These are phyloP conservation scores for Enteromius unitaeniatus DNA, from an alignment of 2,797 vertebrate genomes.

Conservation along the genomic window DNA sequence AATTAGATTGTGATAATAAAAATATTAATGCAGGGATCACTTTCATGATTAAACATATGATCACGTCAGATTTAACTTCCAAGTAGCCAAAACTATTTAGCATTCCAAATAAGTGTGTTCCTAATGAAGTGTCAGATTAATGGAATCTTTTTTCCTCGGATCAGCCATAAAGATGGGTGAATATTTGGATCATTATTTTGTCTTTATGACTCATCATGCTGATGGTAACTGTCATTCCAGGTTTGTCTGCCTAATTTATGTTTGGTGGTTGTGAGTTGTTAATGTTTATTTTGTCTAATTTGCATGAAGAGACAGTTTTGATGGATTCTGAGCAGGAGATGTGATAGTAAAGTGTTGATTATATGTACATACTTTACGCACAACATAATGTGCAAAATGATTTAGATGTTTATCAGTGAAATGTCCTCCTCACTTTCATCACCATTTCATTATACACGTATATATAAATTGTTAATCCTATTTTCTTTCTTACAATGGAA, in stretches of 20 bases:
- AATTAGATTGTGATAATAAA: neutral
- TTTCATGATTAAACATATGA: neutral
- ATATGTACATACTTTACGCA: conserved; percentile 20
- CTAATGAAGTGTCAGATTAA: conserved; percentile 64
- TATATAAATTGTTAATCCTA: neutral
- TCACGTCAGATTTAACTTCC: neutral
- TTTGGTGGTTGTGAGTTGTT: conserved; percentile 55
- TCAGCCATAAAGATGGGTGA: conserved; percentile 60
- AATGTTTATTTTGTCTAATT: conserved; percentile 59
- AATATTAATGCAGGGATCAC: neutral
- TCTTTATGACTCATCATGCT: conserved; percentile 63
- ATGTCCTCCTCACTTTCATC: neutral
- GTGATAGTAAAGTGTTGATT: conserved; percentile 53
- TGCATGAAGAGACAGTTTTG: conserved; percentile 54
- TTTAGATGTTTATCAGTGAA: neutral
- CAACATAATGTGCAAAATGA: neutral
- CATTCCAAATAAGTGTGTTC: conserved; percentile 63
- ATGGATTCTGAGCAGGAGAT: conserved; percentile 56
- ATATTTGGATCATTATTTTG: conserved; percentile 64
- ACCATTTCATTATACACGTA: neutral
- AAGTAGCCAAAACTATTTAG: conserved; percentile 61
- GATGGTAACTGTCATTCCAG: conserved; percentile 63
- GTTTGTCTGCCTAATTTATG: conserved; percentile 59
- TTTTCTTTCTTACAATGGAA: neutral
- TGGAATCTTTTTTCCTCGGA: conserved; percentile 57